A percentile compares a stretch with the other conserved stretches of the same genome.
Evolutionary conservation across 1,140 invertebrate species (phyloP).

Genomic region (Drosophila subpulchrella): DNA sequence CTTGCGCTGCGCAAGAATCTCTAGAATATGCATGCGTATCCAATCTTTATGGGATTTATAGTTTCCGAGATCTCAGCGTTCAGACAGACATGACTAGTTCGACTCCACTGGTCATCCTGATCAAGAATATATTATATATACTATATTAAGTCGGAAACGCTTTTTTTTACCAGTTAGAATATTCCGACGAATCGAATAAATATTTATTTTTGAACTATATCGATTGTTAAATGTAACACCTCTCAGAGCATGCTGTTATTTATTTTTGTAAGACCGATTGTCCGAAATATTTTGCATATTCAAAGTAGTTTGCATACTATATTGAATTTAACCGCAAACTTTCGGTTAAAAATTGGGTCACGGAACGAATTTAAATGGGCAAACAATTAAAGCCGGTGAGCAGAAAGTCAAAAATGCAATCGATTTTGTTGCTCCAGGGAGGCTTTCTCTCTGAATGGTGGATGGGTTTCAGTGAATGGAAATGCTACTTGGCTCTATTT

Average conservation of each 20-base stretch:
- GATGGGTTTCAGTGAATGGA: background rate
- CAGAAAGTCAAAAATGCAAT: conserved; percentile 28
- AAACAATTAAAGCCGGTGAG: conserved; percentile 10
- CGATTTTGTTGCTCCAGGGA: conserved; percentile 30
- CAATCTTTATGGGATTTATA: too few relatives aligned
- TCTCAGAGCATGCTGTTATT: background rate
- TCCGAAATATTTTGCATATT: conserved; percentile 13
- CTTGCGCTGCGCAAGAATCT: too few relatives aligned
- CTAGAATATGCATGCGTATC: too few relatives aligned
- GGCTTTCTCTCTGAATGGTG: background rate
- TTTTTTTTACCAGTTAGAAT: too few relatives aligned
- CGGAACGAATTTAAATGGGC: conserved; percentile 21
- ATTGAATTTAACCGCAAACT: conserved; percentile 32
- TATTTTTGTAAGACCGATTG: background rate
- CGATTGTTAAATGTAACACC: background rate
- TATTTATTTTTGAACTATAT: background rate
- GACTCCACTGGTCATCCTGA: too few relatives aligned
- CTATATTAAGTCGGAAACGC: too few relatives aligned
- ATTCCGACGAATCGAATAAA: background rate
- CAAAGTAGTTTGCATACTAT: conserved; percentile 56
- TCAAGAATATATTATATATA: too few relatives aligned
- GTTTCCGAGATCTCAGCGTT: too few relatives aligned
- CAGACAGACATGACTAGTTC: too few relatives aligned
- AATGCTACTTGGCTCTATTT: conserved; percentile 39
- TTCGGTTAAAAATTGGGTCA: background rate